Conservation (phyloP, 2,797 vertebrate species). For the Graptemys geographica region DNA sequence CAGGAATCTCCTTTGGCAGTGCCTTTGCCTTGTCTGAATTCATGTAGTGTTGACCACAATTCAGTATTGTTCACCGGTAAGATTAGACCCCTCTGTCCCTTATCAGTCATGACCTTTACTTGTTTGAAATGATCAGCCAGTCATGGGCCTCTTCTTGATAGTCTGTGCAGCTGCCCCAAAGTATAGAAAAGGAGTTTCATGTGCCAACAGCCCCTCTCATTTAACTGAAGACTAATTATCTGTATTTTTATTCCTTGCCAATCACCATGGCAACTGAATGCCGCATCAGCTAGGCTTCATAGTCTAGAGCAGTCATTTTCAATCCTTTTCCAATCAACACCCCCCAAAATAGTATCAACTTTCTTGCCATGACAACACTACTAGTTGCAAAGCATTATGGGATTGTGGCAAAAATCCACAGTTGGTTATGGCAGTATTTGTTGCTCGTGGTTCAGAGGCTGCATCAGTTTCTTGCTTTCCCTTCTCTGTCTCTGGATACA, state of each 20-base stretch:
- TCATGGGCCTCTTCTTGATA: neutral
- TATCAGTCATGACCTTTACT: constrained; percentile 15
- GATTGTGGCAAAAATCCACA: neutral
- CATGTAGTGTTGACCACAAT: neutral
- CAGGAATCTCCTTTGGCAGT: neutral
- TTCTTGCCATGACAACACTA: constrained; percentile 8
- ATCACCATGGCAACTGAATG: constrained; percentile 67
- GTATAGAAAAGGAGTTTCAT: constrained; percentile 12
- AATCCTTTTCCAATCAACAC: constrained; percentile 60
- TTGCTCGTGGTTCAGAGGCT: neutral
- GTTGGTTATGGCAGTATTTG: neutral
- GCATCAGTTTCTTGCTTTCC: neutral
- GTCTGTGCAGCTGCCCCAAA: constrained; percentile 39
- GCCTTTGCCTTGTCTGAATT: constrained; percentile 8
- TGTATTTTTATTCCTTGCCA: constrained; percentile 36
- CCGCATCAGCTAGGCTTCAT: neutral
- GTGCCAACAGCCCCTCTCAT: neutral
- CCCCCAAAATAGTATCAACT: constrained; percentile 2
- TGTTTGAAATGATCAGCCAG: constrained; percentile 19
- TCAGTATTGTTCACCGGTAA: constrained; percentile 35
- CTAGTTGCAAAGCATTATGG: neutral
- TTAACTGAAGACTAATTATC: constrained; percentile 30
- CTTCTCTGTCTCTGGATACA: neutral
- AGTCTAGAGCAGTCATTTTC: constrained; percentile 52
- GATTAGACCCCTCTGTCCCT: constrained; percentile 2